Percentiles rank a stretch among this genome's conserved stretches.
phyloP scores from a whole-genome alignment of 1,140 invertebrate species.

The Temnothorax curvispinosus region DNA sequence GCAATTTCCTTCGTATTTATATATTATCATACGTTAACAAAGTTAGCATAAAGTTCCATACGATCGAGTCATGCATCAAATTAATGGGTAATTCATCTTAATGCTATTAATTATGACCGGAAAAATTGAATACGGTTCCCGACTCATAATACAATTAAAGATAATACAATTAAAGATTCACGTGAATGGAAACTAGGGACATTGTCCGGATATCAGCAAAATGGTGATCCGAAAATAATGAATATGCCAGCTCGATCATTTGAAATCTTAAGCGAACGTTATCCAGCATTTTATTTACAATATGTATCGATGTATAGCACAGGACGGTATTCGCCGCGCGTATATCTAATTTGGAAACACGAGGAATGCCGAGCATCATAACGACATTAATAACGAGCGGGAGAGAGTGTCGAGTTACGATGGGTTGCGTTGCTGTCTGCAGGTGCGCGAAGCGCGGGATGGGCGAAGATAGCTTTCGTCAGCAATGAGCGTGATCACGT shows the following conservation, averaged over 20 bases:
- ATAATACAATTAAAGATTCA: constrained; percentile 3
- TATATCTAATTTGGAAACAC: constrained; percentile 22
- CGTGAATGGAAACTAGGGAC: not conserved
- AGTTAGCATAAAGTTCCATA: not conserved
- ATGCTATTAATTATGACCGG: not conserved
- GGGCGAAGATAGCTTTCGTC: constrained; percentile 9
- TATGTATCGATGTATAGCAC: not conserved
- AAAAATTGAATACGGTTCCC: not conserved
- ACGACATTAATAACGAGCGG: constrained; percentile 31
- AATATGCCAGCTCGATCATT: not conserved
- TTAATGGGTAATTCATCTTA: not conserved
- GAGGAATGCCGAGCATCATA: not conserved
- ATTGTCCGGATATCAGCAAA: not conserved
- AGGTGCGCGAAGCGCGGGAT: not conserved
- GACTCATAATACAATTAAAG: not conserved
- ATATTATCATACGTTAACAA: not conserved
- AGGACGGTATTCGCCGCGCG: not conserved
- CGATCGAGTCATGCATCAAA: not conserved
- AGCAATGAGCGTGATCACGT: constrained; percentile 53
- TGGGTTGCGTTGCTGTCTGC: not conserved
- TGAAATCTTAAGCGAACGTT: not conserved
- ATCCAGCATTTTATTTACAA: not conserved
- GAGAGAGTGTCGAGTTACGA: constrained; percentile 11
- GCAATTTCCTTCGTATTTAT: constrained; percentile 4
- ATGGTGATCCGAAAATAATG: not conserved